These are phyloP conservation scores for Apis florea DNA, from an alignment of 1,140 invertebrate genomes.

Conservation along the genomic window DNA sequence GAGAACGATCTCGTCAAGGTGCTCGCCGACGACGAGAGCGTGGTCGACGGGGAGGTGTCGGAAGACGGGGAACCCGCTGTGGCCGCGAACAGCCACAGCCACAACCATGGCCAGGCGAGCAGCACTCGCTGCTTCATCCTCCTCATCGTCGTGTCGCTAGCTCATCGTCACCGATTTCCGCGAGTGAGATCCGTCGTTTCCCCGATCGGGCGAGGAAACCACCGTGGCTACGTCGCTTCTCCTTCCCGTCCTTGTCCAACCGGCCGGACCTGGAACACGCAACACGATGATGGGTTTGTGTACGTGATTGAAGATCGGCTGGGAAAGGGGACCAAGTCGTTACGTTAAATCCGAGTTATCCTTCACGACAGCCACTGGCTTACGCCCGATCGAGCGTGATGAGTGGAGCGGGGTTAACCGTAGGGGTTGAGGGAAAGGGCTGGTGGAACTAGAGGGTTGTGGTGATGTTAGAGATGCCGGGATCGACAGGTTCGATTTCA, in stretches of 20 bases:
- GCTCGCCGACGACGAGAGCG: constrained; percentile 24
- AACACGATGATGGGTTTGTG: not conserved
- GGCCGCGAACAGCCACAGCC: constrained; percentile 76
- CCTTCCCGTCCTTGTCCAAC: constrained; percentile 9
- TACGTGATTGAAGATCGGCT: not conserved
- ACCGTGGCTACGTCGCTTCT: not conserved
- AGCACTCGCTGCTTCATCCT: constrained; percentile 75
- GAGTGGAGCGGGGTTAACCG: constrained; percentile 39
- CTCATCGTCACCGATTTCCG: constrained; percentile 71
- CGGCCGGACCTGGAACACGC: constrained; percentile 53
- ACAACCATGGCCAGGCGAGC: constrained; percentile 76
- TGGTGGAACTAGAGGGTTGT: constrained; percentile 19
- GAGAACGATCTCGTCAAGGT: constrained; percentile 29
- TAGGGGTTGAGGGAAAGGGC: constrained; percentile 39
- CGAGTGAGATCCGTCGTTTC: constrained; percentile 39
- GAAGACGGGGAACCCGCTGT: constrained; percentile 71
- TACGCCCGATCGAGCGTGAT: constrained; percentile 57
- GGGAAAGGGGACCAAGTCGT: constrained; percentile 5
- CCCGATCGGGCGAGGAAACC: constrained; percentile 25
- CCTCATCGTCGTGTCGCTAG: constrained; percentile 76
- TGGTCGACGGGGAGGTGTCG: constrained; percentile 48
- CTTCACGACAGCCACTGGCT: constrained; percentile 54
- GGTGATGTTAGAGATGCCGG: not conserved
- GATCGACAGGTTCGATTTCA: constrained; percentile 26
- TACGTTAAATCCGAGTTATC: constrained; percentile 49